Base-by-base conservation (phyloP, 2,888 invertebrate species). In the Priocnemis perturbator region DNA sequence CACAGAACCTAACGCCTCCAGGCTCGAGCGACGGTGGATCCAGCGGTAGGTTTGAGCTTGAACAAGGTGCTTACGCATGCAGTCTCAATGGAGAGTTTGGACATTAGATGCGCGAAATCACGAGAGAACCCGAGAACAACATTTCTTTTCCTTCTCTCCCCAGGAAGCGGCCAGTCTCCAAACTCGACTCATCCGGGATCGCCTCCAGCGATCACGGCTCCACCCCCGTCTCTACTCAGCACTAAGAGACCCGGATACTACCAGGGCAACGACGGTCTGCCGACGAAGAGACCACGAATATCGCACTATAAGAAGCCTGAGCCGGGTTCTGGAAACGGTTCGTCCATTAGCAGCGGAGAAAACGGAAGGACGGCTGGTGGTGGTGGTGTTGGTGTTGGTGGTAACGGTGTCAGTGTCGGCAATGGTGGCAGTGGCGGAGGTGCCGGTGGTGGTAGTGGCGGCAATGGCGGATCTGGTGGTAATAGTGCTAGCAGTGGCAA, bases 1-100 rank as follows among this genome's bases (percentile, higher is more conserved):
- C 96, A 85, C 95, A 96, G 91, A 97, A 96, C 90, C 91, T 97
- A 85, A 97, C 96, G 72, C 96, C 97, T 71, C 96, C 97, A 48
- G 93, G 95, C 77, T 95, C 95, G 87, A 96, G 95, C 83, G 96
- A 96, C 86, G 93, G 93, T 69, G 93, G 94, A 77, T 94, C 93
- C 81, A 95, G 95, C 47, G 90, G 88, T 87, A 69, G 3, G 69
- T 30, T 7, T 47, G 21, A 26, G 55, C 37, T 37, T 9, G 37
- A 37, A 37, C 37, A 37, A 37, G 37, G 37, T 17, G 48, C 21
- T 7, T 45, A 58, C 30, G 23, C 53, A 20, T 64, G 20, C 15
- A 11, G 50, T 45, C 45, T 61, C 45, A n/a, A 52, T 55, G 14
- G 14, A 17, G 3, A 17, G 3, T 52, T 44, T 52, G n/a, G 53